A percentile compares a stretch with the other conserved stretches of the same genome.
Conservation (phyloP, 2,113 vertebrate species). For the Triplophysa rosa region DNA sequence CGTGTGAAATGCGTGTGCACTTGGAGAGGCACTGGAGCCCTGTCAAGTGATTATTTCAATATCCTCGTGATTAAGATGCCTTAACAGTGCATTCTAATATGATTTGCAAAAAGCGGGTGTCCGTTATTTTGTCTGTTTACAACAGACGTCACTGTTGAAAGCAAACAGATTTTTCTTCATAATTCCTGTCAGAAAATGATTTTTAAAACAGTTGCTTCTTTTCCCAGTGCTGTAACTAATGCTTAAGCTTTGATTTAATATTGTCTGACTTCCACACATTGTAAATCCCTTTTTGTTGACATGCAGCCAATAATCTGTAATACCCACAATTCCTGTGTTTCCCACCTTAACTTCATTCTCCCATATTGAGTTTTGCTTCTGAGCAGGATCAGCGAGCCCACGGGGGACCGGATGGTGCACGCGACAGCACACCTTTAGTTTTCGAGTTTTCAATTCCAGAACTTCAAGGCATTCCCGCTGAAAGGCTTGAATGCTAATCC, state of each 20-base stretch:
- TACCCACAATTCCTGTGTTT: constrained; percentile 27
- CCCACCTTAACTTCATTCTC: constrained; percentile 25
- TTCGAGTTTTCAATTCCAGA: constrained; percentile 31
- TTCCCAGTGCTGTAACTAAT: neutral
- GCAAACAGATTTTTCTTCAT: neutral
- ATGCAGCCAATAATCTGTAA: constrained; percentile 40
- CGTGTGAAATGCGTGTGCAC: neutral
- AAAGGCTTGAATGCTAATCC: constrained; percentile 44
- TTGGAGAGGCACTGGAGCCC: neutral
- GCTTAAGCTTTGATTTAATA: neutral
- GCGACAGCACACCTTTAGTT: constrained; percentile 37
- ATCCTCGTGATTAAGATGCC: constrained; percentile 24
- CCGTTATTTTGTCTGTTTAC: neutral
- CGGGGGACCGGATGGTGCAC: constrained; percentile 13
- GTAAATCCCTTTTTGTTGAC: constrained; percentile 35
- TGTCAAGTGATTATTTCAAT: constrained; percentile 42
- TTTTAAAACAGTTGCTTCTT: neutral
- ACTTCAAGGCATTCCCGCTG: constrained; percentile 25
- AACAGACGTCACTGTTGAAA: neutral
- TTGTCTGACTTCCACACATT: constrained; percentile 16
- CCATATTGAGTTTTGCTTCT: constrained; percentile 39
- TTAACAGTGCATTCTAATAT: neutral
- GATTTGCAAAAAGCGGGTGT: constrained; percentile 11
- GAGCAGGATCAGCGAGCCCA: constrained; percentile 37
- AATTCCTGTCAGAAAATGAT: neutral